Evolutionary conservation across 1,140 invertebrate genomes (phyloP), one percentile per base, ranked within the genome.

Genomic region (Sminthurides bifidus): DNA sequence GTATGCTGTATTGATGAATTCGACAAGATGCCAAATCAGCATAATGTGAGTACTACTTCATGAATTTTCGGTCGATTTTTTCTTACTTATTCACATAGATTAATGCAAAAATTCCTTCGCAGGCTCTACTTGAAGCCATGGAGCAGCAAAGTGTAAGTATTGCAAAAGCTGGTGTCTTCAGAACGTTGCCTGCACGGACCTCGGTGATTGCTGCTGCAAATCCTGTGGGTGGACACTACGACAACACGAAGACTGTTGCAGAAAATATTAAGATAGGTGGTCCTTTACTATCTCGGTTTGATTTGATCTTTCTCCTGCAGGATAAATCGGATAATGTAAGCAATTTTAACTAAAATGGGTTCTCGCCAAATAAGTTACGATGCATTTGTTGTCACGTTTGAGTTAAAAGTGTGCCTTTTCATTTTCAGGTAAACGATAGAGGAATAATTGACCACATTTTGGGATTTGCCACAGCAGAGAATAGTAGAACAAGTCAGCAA

Each of bases 1-100:
- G 82, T 81, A 43, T 96, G 92, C 70, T 92, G 89, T 65, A 88
- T 95, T 38, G 92, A 96, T 72, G 92, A 96, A 72, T 90, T 97
- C 69, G 92, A 96, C 71, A 95, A 95, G 76, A 88, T 94, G 81
- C 72, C 76, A 31, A 70, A 71, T 45, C 83, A 87, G 65, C 80
- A 85, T 70, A 76, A 79, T 71, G 79, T 81, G 72, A 65, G 60
- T 3, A 59, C 61, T 3, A 35, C 8, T n/a, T 35, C n/a, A 35
- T 35, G n/a, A 35, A 35, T 35, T 10, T 10, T 35, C 8, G n/a
- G 8, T 10, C 8, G 8, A 35, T 35, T 8, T 35, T n/a, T 35
- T 10, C n/a, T 35, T 35, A 35, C 33, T 35, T 35, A 35, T 35
- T 35, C 19, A 43, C 21, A 43, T 19, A 12, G 8, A 10, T 43